Evolutionary conservation across 2,113 vertebrate species (phyloP), one percentile per base, ranked within the genome.

Genomic region (Connochaetes taurinus): DNA sequence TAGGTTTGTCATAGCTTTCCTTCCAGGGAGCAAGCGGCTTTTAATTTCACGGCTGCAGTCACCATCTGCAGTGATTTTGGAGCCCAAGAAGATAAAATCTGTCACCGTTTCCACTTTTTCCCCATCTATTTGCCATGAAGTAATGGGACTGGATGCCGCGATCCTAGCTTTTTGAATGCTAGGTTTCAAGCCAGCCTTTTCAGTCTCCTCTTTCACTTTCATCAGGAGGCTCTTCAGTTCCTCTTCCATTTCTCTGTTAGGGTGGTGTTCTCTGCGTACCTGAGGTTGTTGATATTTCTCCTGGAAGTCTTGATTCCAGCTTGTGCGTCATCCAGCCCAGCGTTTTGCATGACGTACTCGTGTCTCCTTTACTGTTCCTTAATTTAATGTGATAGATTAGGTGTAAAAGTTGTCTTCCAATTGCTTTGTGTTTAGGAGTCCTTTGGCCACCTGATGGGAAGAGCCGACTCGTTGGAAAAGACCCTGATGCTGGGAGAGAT

Each of bases 331-430:
- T 76, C 71, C 71, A 43, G 21, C 71, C 71, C 23, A 27, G 71
- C 6, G 0, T 43, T 74, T 76, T 1, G 1, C 36, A 3, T 3
- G 71, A 76, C 43, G n/a, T 25, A 7, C 71, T 71, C 31, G 0
- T 43, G 45, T 27, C n/a, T 15, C 15, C 29, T 57, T 90, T 64
- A 31, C 23, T 64, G 60, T 7, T 33, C 43, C 40, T 78, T 80
- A 6, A 5, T 12, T 17, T 43, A 53, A 25, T 4, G 36, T 58
- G 80, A 19, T 29, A 29, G 23, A 62, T 58, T 52, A 83, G 47
- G 11, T 53, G 64, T 25, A 25, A 45, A 78, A 2, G n/a, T 45
- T 53, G 67, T 62, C 83, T 80, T 53, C 33, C 62, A 0, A 19
- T 29, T 14, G 8, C 45, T 53, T 55, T 27, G 47, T 57, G 58